Conservation (phyloP, 2,888 invertebrate genomes). For the Omphaloscelis lunosa region DNA sequence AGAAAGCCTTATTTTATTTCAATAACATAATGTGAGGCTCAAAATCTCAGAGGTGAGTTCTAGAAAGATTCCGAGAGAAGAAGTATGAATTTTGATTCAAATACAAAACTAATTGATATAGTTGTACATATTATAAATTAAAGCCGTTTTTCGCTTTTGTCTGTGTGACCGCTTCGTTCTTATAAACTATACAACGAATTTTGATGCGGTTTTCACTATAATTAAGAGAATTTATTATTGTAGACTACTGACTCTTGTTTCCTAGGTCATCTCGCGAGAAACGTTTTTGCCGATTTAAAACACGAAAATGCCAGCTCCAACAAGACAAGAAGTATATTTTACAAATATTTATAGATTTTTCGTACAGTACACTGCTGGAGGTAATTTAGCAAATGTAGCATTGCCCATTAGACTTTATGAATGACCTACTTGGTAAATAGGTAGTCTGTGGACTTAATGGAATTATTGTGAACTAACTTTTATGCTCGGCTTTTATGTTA, state of each 20-base stretch:
- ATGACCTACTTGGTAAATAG: constrained; percentile 53
- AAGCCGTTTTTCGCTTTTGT: too few species aligned
- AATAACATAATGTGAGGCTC: neutral
- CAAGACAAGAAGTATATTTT: neutral
- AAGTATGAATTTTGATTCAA: neutral
- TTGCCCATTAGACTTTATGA: constrained; percentile 45
- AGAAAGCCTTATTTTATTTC: neutral
- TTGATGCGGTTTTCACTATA: too few species aligned
- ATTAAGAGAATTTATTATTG: too few species aligned
- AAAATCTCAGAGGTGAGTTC: neutral
- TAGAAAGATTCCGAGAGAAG: neutral
- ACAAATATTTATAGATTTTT: constrained; percentile 32
- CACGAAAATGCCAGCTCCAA: neutral
- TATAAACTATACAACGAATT: too few species aligned
- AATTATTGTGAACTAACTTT: constrained; percentile 37
- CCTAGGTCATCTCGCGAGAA: neutral
- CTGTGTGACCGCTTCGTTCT: too few species aligned
- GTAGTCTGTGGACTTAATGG: constrained; percentile 2
- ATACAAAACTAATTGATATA: neutral
- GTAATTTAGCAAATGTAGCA: constrained; percentile 52
- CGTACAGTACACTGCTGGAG: constrained; percentile 1
- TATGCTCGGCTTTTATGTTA: constrained; percentile 12
- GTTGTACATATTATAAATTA: too few species aligned
- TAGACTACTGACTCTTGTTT: too few species aligned
- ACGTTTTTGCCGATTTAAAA: neutral